Conservation (phyloP, 2,113 vertebrate species). For the Calypte anna region DNA sequence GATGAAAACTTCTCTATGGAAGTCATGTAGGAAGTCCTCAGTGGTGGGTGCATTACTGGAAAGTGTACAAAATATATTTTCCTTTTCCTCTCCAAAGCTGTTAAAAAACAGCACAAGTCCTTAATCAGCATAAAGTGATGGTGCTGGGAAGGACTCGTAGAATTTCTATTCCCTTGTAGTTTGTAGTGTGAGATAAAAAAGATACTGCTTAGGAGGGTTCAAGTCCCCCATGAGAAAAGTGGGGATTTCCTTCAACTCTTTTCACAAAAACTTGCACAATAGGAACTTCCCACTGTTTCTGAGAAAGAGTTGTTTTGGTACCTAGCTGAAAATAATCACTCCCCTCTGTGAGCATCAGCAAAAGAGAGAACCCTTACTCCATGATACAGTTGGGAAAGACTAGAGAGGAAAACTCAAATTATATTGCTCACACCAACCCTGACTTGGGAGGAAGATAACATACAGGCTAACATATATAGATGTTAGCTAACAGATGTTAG, state of each 20-base stretch:
- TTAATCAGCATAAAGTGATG: not conserved
- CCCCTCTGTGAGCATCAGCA: not conserved
- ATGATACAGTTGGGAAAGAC: not conserved
- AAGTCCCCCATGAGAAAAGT: not conserved
- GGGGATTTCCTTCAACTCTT: not conserved
- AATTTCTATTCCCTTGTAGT: not conserved
- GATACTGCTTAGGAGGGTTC: not conserved
- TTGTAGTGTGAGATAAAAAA: not conserved
- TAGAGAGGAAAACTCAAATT: not conserved
- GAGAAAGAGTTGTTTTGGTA: not conserved
- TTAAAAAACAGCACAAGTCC: not conserved
- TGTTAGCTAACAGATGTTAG: too few species aligned
- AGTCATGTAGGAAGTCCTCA: not conserved
- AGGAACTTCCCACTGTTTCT: not conserved
- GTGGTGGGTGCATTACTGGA: not conserved
- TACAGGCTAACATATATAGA: too few species aligned
- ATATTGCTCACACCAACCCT: not conserved
- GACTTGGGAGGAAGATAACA: fast-evolving
- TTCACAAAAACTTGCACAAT: not conserved
- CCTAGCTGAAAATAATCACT: not conserved
- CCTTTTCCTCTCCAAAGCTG: not conserved
- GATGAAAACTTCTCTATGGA: not conserved
- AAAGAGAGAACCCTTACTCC: not conserved
- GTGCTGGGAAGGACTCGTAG: not conserved
- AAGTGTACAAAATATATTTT: not conserved